Evolutionary conservation across 2,113 vertebrate genomes (phyloP).

Genomic region (Etia nguti): DNA sequence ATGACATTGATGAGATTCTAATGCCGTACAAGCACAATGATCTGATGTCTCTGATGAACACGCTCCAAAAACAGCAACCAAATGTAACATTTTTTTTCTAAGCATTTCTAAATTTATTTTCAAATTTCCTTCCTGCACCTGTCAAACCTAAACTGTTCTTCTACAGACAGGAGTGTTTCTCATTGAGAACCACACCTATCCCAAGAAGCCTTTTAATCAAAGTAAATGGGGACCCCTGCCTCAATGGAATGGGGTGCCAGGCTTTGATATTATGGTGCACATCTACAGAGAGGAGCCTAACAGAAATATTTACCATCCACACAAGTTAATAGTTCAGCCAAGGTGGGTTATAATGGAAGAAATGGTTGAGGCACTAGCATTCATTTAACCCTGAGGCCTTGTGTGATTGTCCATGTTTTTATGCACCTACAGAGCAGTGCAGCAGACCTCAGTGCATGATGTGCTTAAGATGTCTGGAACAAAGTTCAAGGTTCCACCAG

Average conservation of each 20-base stretch:
- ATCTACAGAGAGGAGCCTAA: slow-evolving; percentile 57
- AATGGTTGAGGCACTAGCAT: background rate
- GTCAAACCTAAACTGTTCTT: background rate
- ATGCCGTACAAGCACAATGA: slow-evolving; percentile 65
- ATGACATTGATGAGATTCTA: slow-evolving; percentile 77
- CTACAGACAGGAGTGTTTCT: slow-evolving; percentile 51
- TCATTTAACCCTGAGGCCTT: background rate
- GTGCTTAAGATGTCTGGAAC: background rate
- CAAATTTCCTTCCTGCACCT: background rate
- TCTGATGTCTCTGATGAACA: slow-evolving; percentile 63
- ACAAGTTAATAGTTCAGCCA: slow-evolving; percentile 65
- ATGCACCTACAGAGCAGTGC: background rate
- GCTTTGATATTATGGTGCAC: slow-evolving; percentile 74
- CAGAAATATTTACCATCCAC: slow-evolving; percentile 6
- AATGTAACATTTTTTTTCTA: background rate
- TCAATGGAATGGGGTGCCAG: slow-evolving; percentile 67
- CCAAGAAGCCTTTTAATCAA: slow-evolving; percentile 44
- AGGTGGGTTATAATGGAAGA: slow-evolving; percentile 12
- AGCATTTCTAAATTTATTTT: background rate
- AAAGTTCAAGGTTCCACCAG: background rate
- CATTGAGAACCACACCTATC: slow-evolving; percentile 76
- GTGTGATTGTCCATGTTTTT: background rate
- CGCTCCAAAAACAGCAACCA: slow-evolving; percentile 59
- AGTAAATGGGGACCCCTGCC: slow-evolving; percentile 35
- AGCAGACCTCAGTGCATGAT: background rate